Evolutionary conservation across 2,888 invertebrate genomes (phyloP).

Genomic region (Epinotia brunnichana): DNA sequence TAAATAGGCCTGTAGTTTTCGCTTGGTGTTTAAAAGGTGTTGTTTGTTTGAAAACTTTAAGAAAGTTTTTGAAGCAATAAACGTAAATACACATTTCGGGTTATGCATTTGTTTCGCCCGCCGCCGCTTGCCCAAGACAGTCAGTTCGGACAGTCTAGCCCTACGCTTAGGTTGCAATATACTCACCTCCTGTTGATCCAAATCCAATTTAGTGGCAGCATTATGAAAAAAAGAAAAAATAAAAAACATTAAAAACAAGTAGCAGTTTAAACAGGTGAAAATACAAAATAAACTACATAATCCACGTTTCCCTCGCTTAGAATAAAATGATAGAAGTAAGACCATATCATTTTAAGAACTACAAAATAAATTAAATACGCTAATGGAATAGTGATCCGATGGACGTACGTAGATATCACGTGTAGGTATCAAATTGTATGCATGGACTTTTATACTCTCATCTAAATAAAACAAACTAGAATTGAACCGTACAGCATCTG

Average conservation of each 20-base stretch:
- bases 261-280: not conserved
- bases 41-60: not conserved
- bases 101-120: too few relatives aligned
- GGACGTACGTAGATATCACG: not conserved
- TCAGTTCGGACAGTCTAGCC: too few relatives aligned
- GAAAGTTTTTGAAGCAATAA: not conserved
- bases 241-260: not conserved
- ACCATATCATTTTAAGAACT: too few relatives aligned
- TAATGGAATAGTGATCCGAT: not conserved
- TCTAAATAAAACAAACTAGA: not conserved
- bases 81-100: too few relatives aligned
- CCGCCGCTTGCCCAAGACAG: too few relatives aligned
- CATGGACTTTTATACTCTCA: not conserved
- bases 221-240: conserved; percentile 57
- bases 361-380: not conserved
- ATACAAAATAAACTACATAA: not conserved
- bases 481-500: not conserved
- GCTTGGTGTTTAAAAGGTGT: not conserved
- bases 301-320: not conserved
- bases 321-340: too few relatives aligned
- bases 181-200: conserved; percentile 64
- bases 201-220: conserved; percentile 30
- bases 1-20: not conserved
- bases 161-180: conserved; percentile 24
- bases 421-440: not conserved